These are phyloP conservation scores for Drosophila yakuba DNA, from an alignment of 1,140 invertebrate genomes.

Conservation along the genomic window DNA sequence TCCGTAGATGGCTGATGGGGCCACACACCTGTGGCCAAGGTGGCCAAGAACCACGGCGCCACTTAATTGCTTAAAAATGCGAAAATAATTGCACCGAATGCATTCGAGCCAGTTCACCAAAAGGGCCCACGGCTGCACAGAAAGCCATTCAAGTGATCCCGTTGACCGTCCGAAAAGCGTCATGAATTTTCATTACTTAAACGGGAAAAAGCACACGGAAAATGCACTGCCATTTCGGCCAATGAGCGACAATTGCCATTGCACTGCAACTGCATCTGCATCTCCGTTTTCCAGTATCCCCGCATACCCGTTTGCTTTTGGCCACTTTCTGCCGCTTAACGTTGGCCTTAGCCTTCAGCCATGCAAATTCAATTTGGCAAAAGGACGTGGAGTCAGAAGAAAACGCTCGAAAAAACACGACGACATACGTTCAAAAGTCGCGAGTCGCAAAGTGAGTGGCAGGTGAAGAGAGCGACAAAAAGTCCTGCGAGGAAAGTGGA, in stretches of 20 bases:
- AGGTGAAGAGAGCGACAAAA: constrained; percentile 50
- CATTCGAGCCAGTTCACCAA: constrained; percentile 28
- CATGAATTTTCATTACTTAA: constrained; percentile 72
- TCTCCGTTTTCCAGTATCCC: constrained; percentile 6
- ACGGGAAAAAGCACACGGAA: constrained; percentile 39
- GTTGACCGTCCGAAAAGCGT: constrained; percentile 14
- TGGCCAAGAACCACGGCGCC: constrained; percentile 8
- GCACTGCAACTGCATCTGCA: background rate
- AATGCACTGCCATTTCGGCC: constrained; percentile 48
- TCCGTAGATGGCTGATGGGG: constrained; percentile 37
- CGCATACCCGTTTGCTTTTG: constrained; percentile 11
- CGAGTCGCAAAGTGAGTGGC: constrained; percentile 54
- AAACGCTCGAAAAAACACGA: constrained; percentile 50
- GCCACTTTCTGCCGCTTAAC: constrained; percentile 33
- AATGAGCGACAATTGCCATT: constrained; percentile 68
- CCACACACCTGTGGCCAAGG: constrained; percentile 64
- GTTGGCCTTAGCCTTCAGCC: constrained; percentile 64
- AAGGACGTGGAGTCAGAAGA: constrained; percentile 27
- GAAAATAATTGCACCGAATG: constrained; percentile 72
- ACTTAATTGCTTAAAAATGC: constrained; percentile 78
- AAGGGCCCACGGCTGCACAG: constrained; percentile 9
- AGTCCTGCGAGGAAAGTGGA: background rate
- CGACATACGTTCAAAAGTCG: constrained; percentile 73
- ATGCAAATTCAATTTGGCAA: constrained; percentile 78
- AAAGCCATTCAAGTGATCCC: constrained; percentile 14